A percentile compares a stretch with the other conserved stretches of the same genome.
phyloP scores from a whole-genome alignment of 2,113 vertebrate genomes.

The Scopus umbretta region DNA sequence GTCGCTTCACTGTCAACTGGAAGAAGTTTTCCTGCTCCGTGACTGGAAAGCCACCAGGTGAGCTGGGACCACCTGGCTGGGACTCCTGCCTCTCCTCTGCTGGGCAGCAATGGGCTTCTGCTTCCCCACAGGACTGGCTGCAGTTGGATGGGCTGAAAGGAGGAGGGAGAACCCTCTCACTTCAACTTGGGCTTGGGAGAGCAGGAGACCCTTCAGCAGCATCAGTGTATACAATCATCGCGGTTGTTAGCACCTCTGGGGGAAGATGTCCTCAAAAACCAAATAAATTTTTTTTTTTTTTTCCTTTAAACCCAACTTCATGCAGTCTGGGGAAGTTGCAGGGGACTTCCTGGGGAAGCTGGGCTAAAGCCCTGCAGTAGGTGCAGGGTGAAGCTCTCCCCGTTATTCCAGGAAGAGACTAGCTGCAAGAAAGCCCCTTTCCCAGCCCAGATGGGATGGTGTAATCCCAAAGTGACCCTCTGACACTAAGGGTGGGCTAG shows the following conservation, averaged over 20 bases:
- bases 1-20: not conserved
- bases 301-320: not conserved
- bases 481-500: not conserved
- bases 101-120: accelerated
- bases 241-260: no score
- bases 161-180: accelerated
- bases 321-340: not conserved
- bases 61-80: not conserved
- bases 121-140: not conserved
- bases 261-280: accelerated
- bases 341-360: not conserved
- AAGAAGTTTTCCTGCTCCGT: accelerated
- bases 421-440: not conserved
- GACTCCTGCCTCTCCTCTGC: accelerated
- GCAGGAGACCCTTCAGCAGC: accelerated
- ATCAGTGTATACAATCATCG: not conserved
- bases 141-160: not conserved
- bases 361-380: accelerated
- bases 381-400: not conserved
- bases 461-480: not conserved
- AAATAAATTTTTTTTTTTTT: no score
- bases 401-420: not conserved
- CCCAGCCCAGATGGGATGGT: not conserved
- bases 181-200: accelerated
- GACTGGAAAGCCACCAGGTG: conserved; percentile 37